Conservation (phyloP, 1,140 invertebrate genomes). For the Riptortus pedestris region DNA sequence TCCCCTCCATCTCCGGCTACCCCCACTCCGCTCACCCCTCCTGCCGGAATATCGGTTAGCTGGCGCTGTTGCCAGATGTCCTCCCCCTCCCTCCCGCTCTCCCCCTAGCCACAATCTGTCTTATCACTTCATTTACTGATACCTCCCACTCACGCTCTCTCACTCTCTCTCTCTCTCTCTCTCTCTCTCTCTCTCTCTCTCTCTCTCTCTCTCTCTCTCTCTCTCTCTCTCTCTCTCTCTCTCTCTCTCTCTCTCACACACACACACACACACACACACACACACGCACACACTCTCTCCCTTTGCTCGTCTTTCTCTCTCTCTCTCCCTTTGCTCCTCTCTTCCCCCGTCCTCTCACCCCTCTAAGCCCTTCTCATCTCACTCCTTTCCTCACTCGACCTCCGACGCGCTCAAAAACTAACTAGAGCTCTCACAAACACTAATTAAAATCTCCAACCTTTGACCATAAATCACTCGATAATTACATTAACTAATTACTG, state of each 20-base stretch:
- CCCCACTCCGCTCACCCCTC: slow-evolving; percentile 9
- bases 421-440: no score
- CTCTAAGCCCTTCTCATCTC: no score
- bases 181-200: neutral
- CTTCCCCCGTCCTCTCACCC: no score
- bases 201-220: neutral
- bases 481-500: no score
- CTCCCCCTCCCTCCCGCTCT: neutral
- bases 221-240: slow-evolving; percentile 8
- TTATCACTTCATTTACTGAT: slow-evolving; percentile 17
- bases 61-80: neutral
- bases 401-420: no score
- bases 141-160: neutral
- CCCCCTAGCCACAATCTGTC: neutral
- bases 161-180: neutral
- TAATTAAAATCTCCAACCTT: no score
- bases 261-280: no score
- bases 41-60: slow-evolving; percentile 1
- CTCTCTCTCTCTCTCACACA: slow-evolving; percentile 8
- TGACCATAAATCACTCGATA: no score
- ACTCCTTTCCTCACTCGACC: no score
- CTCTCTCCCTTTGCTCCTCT: no score
- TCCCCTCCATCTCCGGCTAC: neutral
- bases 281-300: no score
- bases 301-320: no score